Conservation (phyloP, 1,140 invertebrate genomes). For the Macrotrachela quadricornifera region DNA sequence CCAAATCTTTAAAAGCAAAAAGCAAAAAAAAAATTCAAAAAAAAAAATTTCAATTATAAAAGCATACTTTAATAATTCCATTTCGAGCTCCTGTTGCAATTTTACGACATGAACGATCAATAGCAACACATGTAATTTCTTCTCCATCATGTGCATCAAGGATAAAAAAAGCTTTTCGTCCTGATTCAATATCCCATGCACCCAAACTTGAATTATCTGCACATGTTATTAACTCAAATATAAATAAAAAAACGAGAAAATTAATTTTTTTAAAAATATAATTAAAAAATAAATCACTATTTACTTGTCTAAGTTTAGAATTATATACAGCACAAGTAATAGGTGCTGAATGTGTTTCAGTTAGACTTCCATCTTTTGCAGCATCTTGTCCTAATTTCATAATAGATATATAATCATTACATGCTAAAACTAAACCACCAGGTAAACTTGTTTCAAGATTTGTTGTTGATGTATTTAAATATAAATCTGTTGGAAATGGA, state of each 20-base stretch:
- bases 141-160: slow-evolving; percentile 28
- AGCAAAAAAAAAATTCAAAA: too few relatives aligned
- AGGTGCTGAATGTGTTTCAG: slow-evolving; percentile 22
- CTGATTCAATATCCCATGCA: slow-evolving; percentile 28
- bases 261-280: too few relatives aligned
- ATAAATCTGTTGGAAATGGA: slow-evolving; percentile 22
- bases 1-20: too few relatives aligned
- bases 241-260: too few relatives aligned
- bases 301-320: slow-evolving; percentile 24
- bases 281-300: too few relatives aligned
- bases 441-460: background rate
- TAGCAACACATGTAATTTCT: slow-evolving; percentile 26
- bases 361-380: slow-evolving; percentile 10
- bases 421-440: slow-evolving; percentile 17
- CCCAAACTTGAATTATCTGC: slow-evolving; percentile 27
- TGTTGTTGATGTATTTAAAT: slow-evolving; percentile 15
- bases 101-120: slow-evolving; percentile 19
- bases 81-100: slow-evolving; percentile 26
- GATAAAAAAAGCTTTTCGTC: slow-evolving; percentile 24
- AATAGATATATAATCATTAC: slow-evolving; percentile 27
- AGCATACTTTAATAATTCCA: slow-evolving; percentile 29
- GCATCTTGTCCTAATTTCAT: slow-evolving; percentile 19
- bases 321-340: slow-evolving; percentile 28
- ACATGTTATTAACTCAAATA: slow-evolving; percentile 30
- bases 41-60: too few relatives aligned